phyloP scores from a whole-genome alignment of 2,888 invertebrate species.

The Trichacis sp. region DNA sequence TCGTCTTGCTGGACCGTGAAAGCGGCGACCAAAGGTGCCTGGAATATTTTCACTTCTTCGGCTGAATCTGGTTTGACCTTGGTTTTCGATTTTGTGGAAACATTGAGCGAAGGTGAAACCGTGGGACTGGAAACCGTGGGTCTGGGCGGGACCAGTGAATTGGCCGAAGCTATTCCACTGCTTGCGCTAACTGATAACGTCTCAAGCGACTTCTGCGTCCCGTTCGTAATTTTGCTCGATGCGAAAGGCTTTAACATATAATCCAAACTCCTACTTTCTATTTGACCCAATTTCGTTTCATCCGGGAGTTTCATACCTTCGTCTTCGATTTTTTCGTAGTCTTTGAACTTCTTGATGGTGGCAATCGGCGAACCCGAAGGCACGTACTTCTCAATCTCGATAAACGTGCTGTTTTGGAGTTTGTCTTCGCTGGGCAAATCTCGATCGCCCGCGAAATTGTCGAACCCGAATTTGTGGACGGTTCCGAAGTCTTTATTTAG shows the following conservation, averaged over 20 bases:
- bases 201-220: constrained; percentile 51
- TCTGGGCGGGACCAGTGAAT: constrained; percentile 54
- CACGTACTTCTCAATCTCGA: constrained; percentile 55
- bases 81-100: constrained; percentile 22
- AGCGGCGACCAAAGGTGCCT: constrained; percentile 85
- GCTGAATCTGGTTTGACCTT: constrained; percentile 68
- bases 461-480: constrained; percentile 49
- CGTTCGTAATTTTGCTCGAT: constrained; percentile 31
- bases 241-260: constrained; percentile 4
- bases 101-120: constrained; percentile 19
- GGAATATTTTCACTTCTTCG: constrained; percentile 82
- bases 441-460: constrained; percentile 57
- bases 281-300: constrained; percentile 42
- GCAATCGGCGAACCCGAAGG: constrained; percentile 28
- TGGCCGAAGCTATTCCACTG: constrained; percentile 54
- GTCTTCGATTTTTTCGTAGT: constrained; percentile 37
- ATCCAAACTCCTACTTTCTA: constrained; percentile 23
- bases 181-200: constrained; percentile 56
- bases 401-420: constrained; percentile 62
- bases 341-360: constrained; percentile 43
- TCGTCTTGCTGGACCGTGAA: constrained; percentile 89
- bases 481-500: constrained; percentile 48
- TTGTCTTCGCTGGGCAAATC: constrained; percentile 62
- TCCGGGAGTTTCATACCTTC: constrained; percentile 45
- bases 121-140: constrained; percentile 53